Base-by-base conservation (phyloP, 2,888 invertebrate genomes). In the Pelosia muscerda region DNA sequence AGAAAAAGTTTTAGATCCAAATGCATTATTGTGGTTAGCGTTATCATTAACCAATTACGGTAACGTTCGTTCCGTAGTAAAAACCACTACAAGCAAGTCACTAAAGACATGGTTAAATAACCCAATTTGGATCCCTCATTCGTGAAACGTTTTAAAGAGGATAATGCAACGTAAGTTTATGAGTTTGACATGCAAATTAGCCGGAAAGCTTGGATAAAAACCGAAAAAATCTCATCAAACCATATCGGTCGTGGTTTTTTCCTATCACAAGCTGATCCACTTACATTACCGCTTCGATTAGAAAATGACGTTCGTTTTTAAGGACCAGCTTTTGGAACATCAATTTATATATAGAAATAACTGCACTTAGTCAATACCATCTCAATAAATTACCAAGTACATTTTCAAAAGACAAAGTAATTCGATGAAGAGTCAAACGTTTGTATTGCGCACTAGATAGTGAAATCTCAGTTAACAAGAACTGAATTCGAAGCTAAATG, bases 91-190 rank as follows among this genome's bases (percentile, higher is more conserved):
- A 49, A n/a, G 49, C 49, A n/a, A n/a, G 49, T 49, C n/a, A 49
- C 49, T 49, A 49, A n/a, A 49, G 49, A 64, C 69, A 69, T 69
- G 71, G 68, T 73, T 68, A 62, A 70, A 72, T 67, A 65, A 74
- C 72, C 66, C 60, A 66, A 66, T 64, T 57, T 68, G 66, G 73
- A 75, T 67, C 73, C 71, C 65, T 70, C 66, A 74, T 76, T 75
- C 69, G 73, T 75, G 65, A 71, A 76, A 74, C 71, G 71, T 68
- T 68, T 76, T 73, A 70, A 72, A 66, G 75, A 71, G 71, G 71
- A 70, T 70, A 69, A 75, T 65, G 74, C 72, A 73, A 78, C 73
- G 57, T 56, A 55, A 55, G 64, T 64, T 63, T 63, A 63, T 38
- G 69, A 74, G 72, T 74, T 72, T 68, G 63, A 64, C 57, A 64